These are phyloP conservation scores for Mormyrus lacerda DNA, from an alignment of 2,113 vertebrate species.

Conservation along the genomic window DNA sequence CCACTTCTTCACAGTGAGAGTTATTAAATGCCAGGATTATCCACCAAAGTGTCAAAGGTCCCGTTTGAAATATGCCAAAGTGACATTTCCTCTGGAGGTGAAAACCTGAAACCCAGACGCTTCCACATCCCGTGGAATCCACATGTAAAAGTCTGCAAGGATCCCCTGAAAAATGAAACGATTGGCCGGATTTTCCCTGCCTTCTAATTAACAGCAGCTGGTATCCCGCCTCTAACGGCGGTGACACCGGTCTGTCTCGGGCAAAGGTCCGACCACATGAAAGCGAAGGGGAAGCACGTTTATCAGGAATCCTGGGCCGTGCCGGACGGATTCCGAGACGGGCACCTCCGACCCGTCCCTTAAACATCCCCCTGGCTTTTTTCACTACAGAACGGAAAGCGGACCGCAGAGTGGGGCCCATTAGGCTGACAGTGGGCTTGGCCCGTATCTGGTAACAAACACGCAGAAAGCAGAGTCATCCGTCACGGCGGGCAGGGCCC, in stretches of 20 bases:
- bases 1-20: neutral
- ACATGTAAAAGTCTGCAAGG: constrained; percentile 14
- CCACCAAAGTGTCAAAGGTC: neutral
- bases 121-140: constrained; percentile 11
- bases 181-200: constrained; percentile 36
- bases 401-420: constrained; percentile 43
- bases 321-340: constrained; percentile 19
- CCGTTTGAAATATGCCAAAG: neutral
- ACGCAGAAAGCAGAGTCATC: constrained; percentile 70
- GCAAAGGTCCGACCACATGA: constrained; percentile 25
- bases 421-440: constrained; percentile 44
- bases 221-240: constrained; percentile 31
- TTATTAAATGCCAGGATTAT: neutral
- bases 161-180: constrained; percentile 10
- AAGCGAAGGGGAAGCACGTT: constrained; percentile 23
- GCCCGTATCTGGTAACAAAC: constrained; percentile 69
- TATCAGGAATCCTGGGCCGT: neutral
- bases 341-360: constrained; percentile 26
- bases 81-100: neutral
- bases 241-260: constrained; percentile 35
- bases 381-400: constrained; percentile 48
- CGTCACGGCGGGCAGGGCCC: constrained; percentile 59
- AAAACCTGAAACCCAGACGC: neutral
- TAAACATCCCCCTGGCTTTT: constrained; percentile 34
- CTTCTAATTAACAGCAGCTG: constrained; percentile 46